Base-by-base conservation (phyloP, 2,888 invertebrate genomes). In the Patella pellucida region DNA sequence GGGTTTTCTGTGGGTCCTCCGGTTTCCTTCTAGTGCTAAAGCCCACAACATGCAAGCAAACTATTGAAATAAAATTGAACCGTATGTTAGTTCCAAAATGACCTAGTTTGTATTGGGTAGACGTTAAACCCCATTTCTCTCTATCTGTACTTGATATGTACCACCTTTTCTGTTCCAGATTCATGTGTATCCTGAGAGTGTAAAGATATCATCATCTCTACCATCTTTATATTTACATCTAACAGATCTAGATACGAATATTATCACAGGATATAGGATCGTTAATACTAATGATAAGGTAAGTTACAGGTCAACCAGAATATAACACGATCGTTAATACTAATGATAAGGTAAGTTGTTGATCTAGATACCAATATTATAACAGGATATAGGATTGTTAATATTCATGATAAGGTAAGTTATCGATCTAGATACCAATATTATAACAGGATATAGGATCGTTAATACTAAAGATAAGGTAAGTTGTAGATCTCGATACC, bases 181-280 rank as follows among this genome's bases (percentile, higher is more conserved):
- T 19, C 90, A 91, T 71, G 85, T 90, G 0, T 91, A 89, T 83
- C 92, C 92, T 23, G 77, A 84, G n/a, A 82, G 83, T 15, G 83
- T 84, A 12, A 72, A 80, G 56, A 83, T 88, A 1, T 76, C 89
- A 93, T 23, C 82, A 69, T 72, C 84, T 52, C 78, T 81, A 19
- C 77, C 93, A 0, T 91, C 93, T 69, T 92, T 94, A 73, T 95
- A 93, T 88, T 91, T 95, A 77, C 95, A 94, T 85, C 93, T 94
- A 1, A 94, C 93, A 16, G 93, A 95, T 88, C 90, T 92, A 67
- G 91, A 92, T 14, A 92, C 92, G 15, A 93, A 94, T 3, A 86
- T 92, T 11, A 88, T 95, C 16, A 92, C 92, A 70, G 96, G 96
- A 15, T 95, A 93, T 87, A 93, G 92, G 72, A 89, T 94, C 68